Base-by-base conservation (phyloP, 2,888 invertebrate genomes). In the Gryllus longicercus region DNA sequence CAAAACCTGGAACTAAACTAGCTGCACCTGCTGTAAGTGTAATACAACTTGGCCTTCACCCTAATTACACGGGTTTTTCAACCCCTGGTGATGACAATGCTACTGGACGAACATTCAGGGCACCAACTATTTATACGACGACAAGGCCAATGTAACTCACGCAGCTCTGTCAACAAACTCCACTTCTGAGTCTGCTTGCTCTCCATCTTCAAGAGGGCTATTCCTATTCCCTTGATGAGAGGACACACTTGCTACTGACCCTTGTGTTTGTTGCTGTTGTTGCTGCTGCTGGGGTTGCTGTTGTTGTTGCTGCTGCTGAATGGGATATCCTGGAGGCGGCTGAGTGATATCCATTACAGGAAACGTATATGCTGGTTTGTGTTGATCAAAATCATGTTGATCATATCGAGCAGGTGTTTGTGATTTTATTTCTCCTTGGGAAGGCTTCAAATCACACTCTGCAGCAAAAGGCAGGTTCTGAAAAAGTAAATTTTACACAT, bases 401-500 rank as follows among this genome's bases (percentile, higher is more conserved):
- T 82, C 81, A 38, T 81, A 81, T 14, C 79, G 80, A 21, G 75
- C 76, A 18, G 76, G 23, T n/a, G 76, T 25, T 10, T 38, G 25
- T 14, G 50, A 83, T 8, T 83, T 81, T 5, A 82, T 83, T 76
- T 82, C 82, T 23, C 84, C 84, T 2, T 83, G 82, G 79, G 82
- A 84, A 80, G 90, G 89, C 85, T 91, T 91, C 83, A 92, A 88
- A 83, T 92, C 92, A 85, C 91, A 91, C 86, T 92, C 91, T 63
- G 91, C 87, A 51, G 92, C 92, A 86, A 92, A 92, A 78, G 92
- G 92, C 83, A 92, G 86, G 85, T 90, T 91, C 90, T 91, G 85
- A 81, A 88, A 86, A 63, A 63, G 16, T 18, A 16, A 63, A 8
- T 63, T 63, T 63, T 12, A 63, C 63, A 63, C 63, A 63, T 63